Base-by-base conservation (phyloP, 2,797 vertebrate genomes). In the Vespertilio murinus region DNA sequence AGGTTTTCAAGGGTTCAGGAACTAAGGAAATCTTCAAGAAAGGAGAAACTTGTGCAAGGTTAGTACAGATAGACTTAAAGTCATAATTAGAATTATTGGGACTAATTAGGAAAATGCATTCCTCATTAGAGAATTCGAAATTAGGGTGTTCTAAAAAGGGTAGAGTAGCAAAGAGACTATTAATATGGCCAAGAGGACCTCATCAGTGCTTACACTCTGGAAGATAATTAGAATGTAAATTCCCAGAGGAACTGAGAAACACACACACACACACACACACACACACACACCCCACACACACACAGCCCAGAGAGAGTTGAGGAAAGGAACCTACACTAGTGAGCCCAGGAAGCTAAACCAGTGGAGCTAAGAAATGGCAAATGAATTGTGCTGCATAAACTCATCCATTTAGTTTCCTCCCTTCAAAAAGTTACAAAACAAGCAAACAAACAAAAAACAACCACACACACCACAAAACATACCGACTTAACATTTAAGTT, bases 11-110 rank as follows among this genome's bases (percentile, higher is more conserved):
- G n/a, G 35, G 13, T 49, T 18, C 10, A 40, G 42, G 67, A 91
- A 33, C 40, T 78, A 96, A 83, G 33, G 18, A 94, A 93, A 91
- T 38, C 40, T 90, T 77, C 52, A 49, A 81, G 79, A 91, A 81
- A 35, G 35, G 73, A 83, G 33, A 95, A 23, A 13, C 3, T 40
- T 91, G 25, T 38, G 82, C 73, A 61, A 88, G 5, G 28, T 81
- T 84, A 92, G 54, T 33, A 28, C 11, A 73, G 70, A 40, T 1
- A 88, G 64, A 45, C 30, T 71, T 81, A 75, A 78, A 77, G 30
- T 25, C 77, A n/a, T 52, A 61, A 23, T 33, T 33, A 71, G 20
- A 89, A 95, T 75, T 90, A 69, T 61, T 81, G 25, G 56, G 70
- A 64, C 49, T 64, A 73, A 18, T 74, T 69, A 95, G 81, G 47